Evolutionary conservation across 2,113 vertebrate species (phyloP), one percentile per base, ranked within the genome.

Genomic region (Seriola aureovittata): DNA sequence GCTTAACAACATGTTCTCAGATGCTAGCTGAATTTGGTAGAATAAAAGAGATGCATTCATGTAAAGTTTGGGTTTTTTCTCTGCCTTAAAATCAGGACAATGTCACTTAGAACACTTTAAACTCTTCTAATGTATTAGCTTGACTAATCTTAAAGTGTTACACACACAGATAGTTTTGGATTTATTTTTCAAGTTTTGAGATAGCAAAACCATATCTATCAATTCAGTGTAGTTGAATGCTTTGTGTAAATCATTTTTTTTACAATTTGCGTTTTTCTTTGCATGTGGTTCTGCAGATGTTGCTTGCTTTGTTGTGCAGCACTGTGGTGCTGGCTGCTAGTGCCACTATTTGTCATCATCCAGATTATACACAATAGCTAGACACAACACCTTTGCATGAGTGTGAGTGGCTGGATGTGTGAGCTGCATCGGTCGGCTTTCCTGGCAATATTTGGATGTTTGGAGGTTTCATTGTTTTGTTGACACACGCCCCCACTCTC

Each of bases 371-470:
- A 88, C 84, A 82, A 81, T 64, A 71, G 73, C 70, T 32, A 46
- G 62, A 78, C 48, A 71, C 25, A 57, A 34, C 80, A 81, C 78
- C 46, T 75, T 54, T 78, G 77, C 59, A 76, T 23, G 62, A 70
- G 32, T 62, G 63, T 23, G 68, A 83, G 65, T 78, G 82, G 91
- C 64, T 78, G 65, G 42, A 66, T 5, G 64, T 42, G 46, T 40
- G 55, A 36, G 17, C 58, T 77, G 72, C 38, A 62, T 82, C 82
- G 77, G 17, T 81, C 75, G 84, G 68, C 65, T 89, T 91, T 89
- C 82, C 88, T 19, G 32, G 71, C 75, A 91, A 72, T 86, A 89
- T 84, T 86, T 81, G 62, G 76, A 81, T 81, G 52, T 71, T 81
- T 77, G 82, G 54, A 2, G 65, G 80, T 88, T 89, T 87, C 75